These are phyloP conservation scores for Diadophis punctatus DNA, from an alignment of 2,113 vertebrate genomes.

Conservation along the genomic window DNA sequence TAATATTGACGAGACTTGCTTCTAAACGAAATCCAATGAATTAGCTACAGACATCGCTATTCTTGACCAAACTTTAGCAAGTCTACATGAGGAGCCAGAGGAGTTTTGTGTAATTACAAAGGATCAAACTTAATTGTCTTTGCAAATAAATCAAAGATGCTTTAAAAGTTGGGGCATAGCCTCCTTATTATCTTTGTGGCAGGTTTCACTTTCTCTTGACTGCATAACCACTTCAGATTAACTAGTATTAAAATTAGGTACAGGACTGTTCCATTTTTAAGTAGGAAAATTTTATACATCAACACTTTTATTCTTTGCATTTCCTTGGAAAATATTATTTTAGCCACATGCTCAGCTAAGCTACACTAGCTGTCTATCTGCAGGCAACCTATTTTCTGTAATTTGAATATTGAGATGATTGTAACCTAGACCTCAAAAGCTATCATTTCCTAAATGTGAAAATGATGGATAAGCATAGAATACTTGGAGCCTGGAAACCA, in stretches of 20 bases:
- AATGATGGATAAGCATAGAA: constrained; percentile 19
- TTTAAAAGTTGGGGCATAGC: constrained; percentile 7
- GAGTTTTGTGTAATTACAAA: neutral
- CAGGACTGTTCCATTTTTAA: constrained; percentile 7
- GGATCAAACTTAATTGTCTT: neutral
- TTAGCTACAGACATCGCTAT: fast-evolving
- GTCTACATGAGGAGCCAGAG: neutral
- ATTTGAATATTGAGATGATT: neutral
- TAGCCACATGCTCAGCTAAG: constrained; percentile 29
- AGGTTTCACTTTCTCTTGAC: neutral
- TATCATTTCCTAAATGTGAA: constrained; percentile 42
- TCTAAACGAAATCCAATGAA: neutral
- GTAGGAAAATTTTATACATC: neutral
- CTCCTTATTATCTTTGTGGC: neutral
- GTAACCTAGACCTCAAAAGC: constrained; percentile 16
- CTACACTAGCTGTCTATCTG: neutral
- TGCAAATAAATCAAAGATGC: neutral
- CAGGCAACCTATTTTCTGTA: neutral
- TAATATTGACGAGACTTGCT: neutral
- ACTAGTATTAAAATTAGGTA: constrained; percentile 32
- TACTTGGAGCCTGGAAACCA: constrained; percentile 33
- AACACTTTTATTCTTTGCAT: too few species aligned
- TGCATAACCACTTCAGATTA: constrained; percentile 31
- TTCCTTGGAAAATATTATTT: neutral
- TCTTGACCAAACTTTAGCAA: neutral